Conservation (phyloP, 2,888 invertebrate genomes). For the Drosophila anomelani region DNA sequence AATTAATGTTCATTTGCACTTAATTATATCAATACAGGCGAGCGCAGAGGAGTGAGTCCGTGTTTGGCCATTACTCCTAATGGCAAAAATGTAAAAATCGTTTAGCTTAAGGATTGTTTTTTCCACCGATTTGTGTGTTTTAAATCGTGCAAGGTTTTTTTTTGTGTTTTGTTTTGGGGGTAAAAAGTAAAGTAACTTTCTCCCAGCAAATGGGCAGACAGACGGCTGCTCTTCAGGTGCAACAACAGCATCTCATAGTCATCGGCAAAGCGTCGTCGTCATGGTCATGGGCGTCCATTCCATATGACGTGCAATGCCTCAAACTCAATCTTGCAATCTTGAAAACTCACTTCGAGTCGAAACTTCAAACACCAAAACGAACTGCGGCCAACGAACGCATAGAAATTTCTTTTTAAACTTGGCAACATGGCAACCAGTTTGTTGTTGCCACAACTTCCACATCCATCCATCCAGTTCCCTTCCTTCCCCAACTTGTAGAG, state of each 20-base stretch:
- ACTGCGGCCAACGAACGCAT: slow-evolving; percentile 75
- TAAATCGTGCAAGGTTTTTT: slow-evolving; percentile 35
- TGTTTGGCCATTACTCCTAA: slow-evolving; percentile 49
- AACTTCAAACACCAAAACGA: slow-evolving; percentile 13
- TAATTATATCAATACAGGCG: slow-evolving; percentile 75
- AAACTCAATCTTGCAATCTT: slow-evolving; percentile 44
- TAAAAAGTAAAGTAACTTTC: slow-evolving; percentile 60
- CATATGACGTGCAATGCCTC: slow-evolving; percentile 72
- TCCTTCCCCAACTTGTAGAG: slow-evolving; percentile 11
- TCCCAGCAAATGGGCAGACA: slow-evolving; percentile 65
- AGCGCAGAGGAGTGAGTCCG: not conserved
- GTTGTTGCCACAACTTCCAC: slow-evolving; percentile 38
- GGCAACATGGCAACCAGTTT: slow-evolving; percentile 73
- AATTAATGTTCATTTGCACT: slow-evolving; percentile 71
- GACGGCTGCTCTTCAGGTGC: slow-evolving; percentile 37
- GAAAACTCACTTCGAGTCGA: slow-evolving; percentile 29
- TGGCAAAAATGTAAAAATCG: slow-evolving; percentile 48
- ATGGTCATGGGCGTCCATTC: slow-evolving; percentile 80
- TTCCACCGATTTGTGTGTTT: slow-evolving; percentile 16
- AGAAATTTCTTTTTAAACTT: slow-evolving; percentile 64
- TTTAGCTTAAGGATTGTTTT: slow-evolving; percentile 61
- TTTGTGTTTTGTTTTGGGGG: slow-evolving; percentile 12
- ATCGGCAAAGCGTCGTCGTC: slow-evolving; percentile 54
- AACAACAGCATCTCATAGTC: slow-evolving; percentile 31
- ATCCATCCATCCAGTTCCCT: slow-evolving; percentile 2